These are phyloP conservation scores for Oreortyx pictus DNA, from an alignment of 2,797 vertebrate genomes.

Conservation along the genomic window DNA sequence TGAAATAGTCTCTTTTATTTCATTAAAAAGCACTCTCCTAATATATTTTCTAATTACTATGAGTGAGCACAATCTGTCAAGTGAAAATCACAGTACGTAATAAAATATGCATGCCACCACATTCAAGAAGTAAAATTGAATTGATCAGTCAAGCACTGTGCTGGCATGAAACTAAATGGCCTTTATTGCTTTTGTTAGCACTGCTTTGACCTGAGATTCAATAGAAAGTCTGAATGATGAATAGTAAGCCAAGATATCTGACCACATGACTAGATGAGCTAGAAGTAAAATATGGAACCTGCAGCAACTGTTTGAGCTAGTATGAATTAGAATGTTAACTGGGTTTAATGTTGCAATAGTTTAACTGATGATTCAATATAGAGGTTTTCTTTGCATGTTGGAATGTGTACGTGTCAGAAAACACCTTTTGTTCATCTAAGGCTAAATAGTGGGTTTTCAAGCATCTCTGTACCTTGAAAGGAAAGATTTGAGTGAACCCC, in stretches of 20 bases:
- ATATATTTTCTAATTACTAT: conserved; percentile 19
- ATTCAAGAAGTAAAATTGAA: conserved; percentile 45
- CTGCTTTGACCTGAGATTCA: conserved; percentile 45
- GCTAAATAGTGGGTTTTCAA: not conserved
- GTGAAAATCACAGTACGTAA: conserved; percentile 33
- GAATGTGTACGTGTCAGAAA: not conserved
- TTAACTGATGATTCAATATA: not conserved
- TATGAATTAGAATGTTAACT: not conserved
- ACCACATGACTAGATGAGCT: not conserved
- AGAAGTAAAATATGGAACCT: not conserved
- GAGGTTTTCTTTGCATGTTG: not conserved
- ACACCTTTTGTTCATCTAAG: not conserved
- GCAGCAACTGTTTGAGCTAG: not conserved
- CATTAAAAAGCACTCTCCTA: conserved; percentile 17
- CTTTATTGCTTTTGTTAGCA: conserved; percentile 38
- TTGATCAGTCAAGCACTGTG: conserved; percentile 51
- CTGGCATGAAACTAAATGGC: not conserved
- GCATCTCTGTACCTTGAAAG: not conserved
- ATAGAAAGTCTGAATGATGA: conserved; percentile 29
- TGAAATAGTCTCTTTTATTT: conserved; percentile 8
- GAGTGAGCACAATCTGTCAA: conserved; percentile 19
- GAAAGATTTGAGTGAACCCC: not conserved
- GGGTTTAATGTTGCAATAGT: not conserved
- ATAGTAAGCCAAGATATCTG: conserved; percentile 24
- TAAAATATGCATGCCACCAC: not conserved